Evolutionary conservation across 2,888 invertebrate species (phyloP).

Genomic region (Drosophila ezoana): DNA sequence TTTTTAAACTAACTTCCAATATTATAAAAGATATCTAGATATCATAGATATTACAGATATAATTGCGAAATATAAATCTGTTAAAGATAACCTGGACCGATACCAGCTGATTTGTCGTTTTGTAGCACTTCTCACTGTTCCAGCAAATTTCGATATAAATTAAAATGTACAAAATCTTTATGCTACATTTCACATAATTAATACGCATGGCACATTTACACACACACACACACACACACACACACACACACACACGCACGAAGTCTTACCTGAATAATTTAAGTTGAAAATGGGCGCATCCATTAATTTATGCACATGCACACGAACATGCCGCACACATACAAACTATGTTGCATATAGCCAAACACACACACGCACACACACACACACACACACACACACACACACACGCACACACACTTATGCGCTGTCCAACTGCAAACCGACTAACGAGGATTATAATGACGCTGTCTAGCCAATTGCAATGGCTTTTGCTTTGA

Average conservation of each 20-base stretch:
- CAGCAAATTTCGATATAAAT: conserved; percentile 10
- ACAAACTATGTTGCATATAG: conserved; percentile 23
- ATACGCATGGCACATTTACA: conserved; percentile 7
- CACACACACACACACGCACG: not conserved
- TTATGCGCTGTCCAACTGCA: conserved; percentile 52
- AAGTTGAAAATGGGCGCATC: conserved; percentile 33
- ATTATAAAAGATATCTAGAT: no score
- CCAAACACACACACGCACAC: conserved; percentile 17
- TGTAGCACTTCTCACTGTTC: not conserved
- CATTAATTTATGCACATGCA: conserved; percentile 55
- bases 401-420: conserved; percentile 9
- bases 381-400: not conserved
- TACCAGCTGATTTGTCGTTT: not conserved
- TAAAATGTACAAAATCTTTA: not conserved
- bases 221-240: conserved; percentile 5
- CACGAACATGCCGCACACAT: conserved; percentile 14
- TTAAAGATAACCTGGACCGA: no score
- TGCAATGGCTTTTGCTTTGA: conserved; percentile 77
- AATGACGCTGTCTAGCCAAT: conserved; percentile 80
- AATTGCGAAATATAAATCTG: no score
- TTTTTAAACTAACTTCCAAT: no score
- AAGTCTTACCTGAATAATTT: conserved; percentile 24
- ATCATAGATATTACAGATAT: no score
- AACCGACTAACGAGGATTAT: conserved; percentile 72
- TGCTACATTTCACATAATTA: conserved; percentile 19